phyloP scores from a whole-genome alignment of 2,888 invertebrate species.

The Eupithecia subumbrata region DNA sequence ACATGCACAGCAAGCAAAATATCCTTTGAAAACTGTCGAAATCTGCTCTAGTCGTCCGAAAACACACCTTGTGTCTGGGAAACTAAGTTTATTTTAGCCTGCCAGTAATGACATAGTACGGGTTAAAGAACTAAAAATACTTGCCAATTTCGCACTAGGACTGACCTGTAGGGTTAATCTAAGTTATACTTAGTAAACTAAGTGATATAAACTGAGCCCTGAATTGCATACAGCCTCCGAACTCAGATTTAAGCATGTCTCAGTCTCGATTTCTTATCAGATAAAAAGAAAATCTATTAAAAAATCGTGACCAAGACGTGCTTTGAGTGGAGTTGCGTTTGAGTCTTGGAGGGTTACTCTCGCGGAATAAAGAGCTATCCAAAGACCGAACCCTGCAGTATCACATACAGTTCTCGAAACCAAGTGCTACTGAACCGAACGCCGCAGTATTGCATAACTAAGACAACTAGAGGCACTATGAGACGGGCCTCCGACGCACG shows the following conservation, averaged over 20 bases:
- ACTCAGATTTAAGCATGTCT: background rate
- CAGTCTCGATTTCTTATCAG: background rate
- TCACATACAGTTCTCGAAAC: background rate
- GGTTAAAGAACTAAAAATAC: background rate
- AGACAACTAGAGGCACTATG: conserved; percentile 37
- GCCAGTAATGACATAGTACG: background rate
- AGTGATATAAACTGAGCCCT: background rate
- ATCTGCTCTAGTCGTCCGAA: background rate
- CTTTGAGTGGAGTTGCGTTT: background rate
- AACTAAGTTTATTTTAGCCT: background rate
- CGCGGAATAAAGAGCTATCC: background rate
- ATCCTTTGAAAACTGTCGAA: background rate
- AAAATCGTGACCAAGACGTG: background rate
- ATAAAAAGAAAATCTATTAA: background rate
- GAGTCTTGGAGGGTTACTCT: background rate
- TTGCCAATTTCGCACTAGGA: background rate
- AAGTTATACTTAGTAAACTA: background rate
- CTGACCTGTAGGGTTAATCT: background rate
- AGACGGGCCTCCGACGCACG: conserved; percentile 68
- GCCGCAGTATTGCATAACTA: background rate
- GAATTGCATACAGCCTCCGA: background rate
- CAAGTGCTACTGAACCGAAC: background rate
- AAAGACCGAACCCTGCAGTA: background rate
- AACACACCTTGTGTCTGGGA: background rate
- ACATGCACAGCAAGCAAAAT: background rate